phyloP scores from a whole-genome alignment of 2,113 vertebrate species.

The Pygathrix nemaeus region DNA sequence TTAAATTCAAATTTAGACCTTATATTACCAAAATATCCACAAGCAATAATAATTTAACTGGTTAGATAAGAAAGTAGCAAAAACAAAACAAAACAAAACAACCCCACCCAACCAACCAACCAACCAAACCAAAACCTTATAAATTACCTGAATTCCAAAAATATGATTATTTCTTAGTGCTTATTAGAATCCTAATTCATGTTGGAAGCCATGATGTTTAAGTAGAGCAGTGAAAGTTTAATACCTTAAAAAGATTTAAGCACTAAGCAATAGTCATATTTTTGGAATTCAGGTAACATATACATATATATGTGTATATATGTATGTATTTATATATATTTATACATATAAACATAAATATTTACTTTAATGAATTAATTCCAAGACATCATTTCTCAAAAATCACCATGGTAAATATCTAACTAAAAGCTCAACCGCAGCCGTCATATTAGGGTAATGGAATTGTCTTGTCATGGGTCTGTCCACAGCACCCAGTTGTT shows the following conservation, averaged over 20 bases:
- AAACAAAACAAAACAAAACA: neutral
- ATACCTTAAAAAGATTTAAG: too few relatives aligned
- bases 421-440: accelerated
- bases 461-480: accelerated
- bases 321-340: too few relatives aligned
- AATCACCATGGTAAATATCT: too few relatives aligned
- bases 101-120: neutral
- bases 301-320: neutral
- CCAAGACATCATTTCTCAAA: neutral
- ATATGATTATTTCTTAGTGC: too few relatives aligned
- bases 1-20: neutral
- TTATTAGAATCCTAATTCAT: too few relatives aligned
- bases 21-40: neutral
- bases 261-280: too few relatives aligned
- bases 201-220: too few relatives aligned
- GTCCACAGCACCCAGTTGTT: neutral
- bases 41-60: neutral
- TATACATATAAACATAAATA: neutral
- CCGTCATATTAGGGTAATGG: accelerated
- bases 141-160: too few relatives aligned
- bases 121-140: neutral
- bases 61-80: neutral
- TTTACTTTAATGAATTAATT: neutral
- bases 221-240: too few relatives aligned
- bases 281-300: neutral